Conservation (phyloP, 2,113 vertebrate genomes). For the Xerus inauris region DNA sequence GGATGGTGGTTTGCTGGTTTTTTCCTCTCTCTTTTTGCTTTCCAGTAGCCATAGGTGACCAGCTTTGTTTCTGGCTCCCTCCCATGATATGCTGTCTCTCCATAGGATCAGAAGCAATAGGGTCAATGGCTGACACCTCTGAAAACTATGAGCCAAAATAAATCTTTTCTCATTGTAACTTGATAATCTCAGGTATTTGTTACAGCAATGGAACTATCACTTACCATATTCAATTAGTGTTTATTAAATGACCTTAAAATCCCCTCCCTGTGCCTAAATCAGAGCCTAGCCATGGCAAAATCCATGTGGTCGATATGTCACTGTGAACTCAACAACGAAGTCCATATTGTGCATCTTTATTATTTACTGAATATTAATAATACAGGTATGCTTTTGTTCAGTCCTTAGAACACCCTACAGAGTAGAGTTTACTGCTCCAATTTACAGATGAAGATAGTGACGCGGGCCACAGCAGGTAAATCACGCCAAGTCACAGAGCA, state of each 20-base stretch:
- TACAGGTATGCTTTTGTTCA: not conserved
- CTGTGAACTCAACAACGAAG: not conserved
- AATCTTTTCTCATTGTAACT: not conserved
- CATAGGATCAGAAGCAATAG: not conserved
- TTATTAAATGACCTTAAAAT: not conserved
- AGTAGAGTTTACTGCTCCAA: not conserved
- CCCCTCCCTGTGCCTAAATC: not conserved
- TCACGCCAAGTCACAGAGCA: fast-evolving
- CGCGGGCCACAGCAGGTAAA: not conserved
- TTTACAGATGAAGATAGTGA: not conserved
- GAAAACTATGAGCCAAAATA: not conserved
- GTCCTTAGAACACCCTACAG: not conserved
- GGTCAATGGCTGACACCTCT: not conserved
- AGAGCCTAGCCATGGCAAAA: not conserved
- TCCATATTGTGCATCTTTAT: not conserved
- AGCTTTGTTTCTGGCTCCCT: not conserved
- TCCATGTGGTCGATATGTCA: not conserved
- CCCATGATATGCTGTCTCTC: not conserved
- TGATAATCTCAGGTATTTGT: not conserved
- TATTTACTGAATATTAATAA: not conserved
- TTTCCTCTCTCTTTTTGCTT: not conserved
- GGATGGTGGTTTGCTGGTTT: too few species aligned
- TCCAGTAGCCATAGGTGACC: not conserved
- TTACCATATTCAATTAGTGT: not conserved
- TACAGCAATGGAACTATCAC: not conserved